Evolutionary conservation across 2,888 invertebrate genomes (phyloP), one percentile per base, ranked within the genome.

Genomic region (Arge pagana): DNA sequence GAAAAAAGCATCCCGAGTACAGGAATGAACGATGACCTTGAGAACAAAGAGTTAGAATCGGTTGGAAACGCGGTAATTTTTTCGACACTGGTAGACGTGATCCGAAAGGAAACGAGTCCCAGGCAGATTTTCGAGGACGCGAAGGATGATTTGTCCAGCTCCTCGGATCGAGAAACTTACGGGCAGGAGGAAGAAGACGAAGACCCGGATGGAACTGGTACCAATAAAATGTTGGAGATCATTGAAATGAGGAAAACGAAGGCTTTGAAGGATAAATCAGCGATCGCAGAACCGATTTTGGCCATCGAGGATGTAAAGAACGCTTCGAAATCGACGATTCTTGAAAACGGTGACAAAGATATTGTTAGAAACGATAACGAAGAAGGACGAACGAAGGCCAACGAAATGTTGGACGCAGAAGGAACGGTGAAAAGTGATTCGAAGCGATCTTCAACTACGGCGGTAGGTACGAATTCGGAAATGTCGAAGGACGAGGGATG

Each of bases 51-150:
- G 13, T n/a, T 10, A 4, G 5, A 4, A n/a, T 21, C 2, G 10
- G 10, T 2, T 10, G 19, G 16, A 18, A 79, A 57, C 80, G 79
- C 24, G 80, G 79, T 64, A 76, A 77, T 24, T 80, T 80, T 81
- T 59, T 81, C 43, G 78, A 80, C 63, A 72, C 79, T 19, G 80
- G 80, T 4, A 80, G 79, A 65, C 78, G 78, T 31, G 80, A 80
- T 64, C 79, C 80, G 78, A 78, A 56, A 28, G 31, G 35, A 8
- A 28, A 75, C 56, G 78, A 70, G 55, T 79, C 78, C 57, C 64
- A 62, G 24, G 68, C 73, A 54, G 79, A 80, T 42, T 78, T 79
- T 59, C 61, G 74, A 52, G 79, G 81, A 49, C 80, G 80, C 40
- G 66, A 63, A n/a, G 5, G 13, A 41, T 4, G 19, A 23, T 30